A percentile compares a stretch with the other conserved stretches of the same genome.
These are phyloP conservation scores for Ochropleura plecta DNA, from an alignment of 2,888 invertebrate species.

Conservation along the genomic window DNA sequence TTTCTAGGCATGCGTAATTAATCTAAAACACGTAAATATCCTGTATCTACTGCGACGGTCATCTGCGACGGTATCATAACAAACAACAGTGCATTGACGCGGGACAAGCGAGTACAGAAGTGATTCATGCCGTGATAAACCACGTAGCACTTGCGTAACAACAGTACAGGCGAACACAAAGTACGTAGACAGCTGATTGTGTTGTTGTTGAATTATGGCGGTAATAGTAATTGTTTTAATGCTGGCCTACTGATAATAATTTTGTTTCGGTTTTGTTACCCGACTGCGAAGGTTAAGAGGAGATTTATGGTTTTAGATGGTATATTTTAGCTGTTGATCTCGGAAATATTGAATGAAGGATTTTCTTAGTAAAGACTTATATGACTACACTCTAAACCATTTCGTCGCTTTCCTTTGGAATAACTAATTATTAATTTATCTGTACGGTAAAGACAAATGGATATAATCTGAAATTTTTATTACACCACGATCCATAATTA, in stretches of 20 bases:
- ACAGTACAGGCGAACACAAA: constrained; percentile 44
- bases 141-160: constrained; percentile 61
- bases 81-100: constrained; percentile 55
- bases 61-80: constrained; percentile 44
- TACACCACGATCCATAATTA: background rate
- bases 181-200: constrained; percentile 49
- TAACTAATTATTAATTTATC: background rate
- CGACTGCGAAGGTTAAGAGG: background rate
- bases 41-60: constrained; percentile 16
- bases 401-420: background rate
- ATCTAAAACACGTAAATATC: constrained; percentile 30
- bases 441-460: background rate
- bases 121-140: constrained; percentile 63
- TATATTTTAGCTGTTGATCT: background rate
- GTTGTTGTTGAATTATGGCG: constrained; percentile 42
- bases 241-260: constrained; percentile 8
- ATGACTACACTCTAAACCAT: background rate
- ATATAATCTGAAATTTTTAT: background rate
- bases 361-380: background rate
- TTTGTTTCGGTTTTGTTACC: constrained; percentile 5
- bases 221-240: constrained; percentile 22
- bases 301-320: background rate
- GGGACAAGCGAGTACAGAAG: constrained; percentile 48
- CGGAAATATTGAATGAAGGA: too few relatives aligned
- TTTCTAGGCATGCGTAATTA: background rate